Evolutionary conservation across 2,888 invertebrate species (phyloP), one percentile per base, ranked within the genome.

Genomic region (Brachycybe producta): DNA sequence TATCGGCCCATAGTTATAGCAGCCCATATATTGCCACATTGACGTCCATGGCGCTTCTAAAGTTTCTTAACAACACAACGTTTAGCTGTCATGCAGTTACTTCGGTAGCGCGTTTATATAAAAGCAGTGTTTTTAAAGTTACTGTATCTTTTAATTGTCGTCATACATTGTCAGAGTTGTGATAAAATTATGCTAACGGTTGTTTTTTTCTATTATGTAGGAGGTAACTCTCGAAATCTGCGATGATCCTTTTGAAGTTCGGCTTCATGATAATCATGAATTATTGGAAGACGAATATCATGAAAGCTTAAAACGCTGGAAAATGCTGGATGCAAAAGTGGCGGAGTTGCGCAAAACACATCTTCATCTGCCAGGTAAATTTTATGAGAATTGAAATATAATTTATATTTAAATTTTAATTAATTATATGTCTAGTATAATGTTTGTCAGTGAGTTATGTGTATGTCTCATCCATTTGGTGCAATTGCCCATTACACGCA

Each of bases 211-310:
- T 24, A 45, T 15, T 44, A 21, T 17, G 2, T 82, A 90, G 69
- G 84, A 85, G 61, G 82, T 91, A 61, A 66, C 84, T 2, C 78
- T 98, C 59, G 92, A 95, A 71, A 80, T 98, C 70, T 84, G 84
- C 57, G 98, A 98, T 64, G 97, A 98, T 75, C 95, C 95, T 0
- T 97, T 98, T 64, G 98, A 98, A 70, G 91, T 95, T 2, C 88
- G 87, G 62, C 71, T 98, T 5, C 77, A 94, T 0, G 92, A 95
- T 60, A 97, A 95, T 66, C 95, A 90, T 65, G 94, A 94, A 64
- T 72, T 97, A 0, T 67, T 94, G 41, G 88, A 90, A 61, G 97
- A 98, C 62, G 97, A 98, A 66, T 90, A 88, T 61, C 81, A 84
- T 59, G 97, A 98, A 65, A 86, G 87, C 62, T 75, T 88, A 60